These are phyloP conservation scores for Pristionchus arcanus DNA, from an alignment of 2,888 invertebrate genomes.

Conservation along the genomic window DNA sequence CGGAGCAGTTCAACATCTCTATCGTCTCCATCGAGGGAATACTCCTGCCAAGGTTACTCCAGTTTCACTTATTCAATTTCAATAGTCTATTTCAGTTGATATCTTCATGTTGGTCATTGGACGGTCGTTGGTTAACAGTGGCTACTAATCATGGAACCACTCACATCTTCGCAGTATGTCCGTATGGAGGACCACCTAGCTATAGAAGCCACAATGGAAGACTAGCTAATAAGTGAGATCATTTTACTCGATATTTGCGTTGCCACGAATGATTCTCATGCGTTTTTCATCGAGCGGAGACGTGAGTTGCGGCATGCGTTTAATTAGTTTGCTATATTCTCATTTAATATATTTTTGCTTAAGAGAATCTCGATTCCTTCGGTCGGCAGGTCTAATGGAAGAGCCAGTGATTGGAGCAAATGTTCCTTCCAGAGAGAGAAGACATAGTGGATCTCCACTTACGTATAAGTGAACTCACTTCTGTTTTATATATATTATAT, in stretches of 20 bases:
- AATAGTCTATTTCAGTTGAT: constrained; percentile 81
- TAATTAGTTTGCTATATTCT: no score
- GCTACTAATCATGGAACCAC: constrained; percentile 94
- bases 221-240: constrained; percentile 88
- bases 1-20: constrained; percentile 89
- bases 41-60: constrained; percentile 91
- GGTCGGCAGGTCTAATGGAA: constrained; percentile 91
- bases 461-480: constrained; percentile 36
- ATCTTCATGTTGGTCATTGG: constrained; percentile 92
- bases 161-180: constrained; percentile 96
- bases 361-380: constrained; percentile 86
- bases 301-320: no score
- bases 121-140: constrained; percentile 95
- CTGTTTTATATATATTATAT: neutral
- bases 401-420: neutral
- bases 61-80: neutral
- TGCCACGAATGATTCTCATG: neutral
- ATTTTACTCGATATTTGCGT: neutral
- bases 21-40: constrained; percentile 94
- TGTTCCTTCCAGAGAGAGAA: constrained; percentile 4
- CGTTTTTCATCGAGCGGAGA: neutral
- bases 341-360: neutral
- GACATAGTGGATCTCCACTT: constrained; percentile 54
- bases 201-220: constrained; percentile 95
- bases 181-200: constrained; percentile 89